These are phyloP conservation scores for Caenorhabditis virilis DNA, from an alignment of 2,888 invertebrate genomes.

Conservation along the genomic window DNA sequence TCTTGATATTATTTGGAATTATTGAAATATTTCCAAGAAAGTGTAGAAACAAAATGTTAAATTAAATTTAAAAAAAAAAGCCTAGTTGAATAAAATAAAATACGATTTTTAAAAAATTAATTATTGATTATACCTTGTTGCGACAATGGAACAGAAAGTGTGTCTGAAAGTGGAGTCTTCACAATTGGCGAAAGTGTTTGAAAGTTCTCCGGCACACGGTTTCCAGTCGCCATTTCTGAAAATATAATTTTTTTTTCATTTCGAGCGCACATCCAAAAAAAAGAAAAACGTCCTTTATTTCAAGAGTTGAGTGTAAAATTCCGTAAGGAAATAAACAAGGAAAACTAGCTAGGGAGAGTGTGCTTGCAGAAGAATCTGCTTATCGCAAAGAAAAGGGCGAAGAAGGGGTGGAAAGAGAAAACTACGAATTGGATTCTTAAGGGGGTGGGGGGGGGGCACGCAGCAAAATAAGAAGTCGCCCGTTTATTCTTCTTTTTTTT, in stretches of 20 bases:
- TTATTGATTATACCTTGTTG: slow-evolving; percentile 41
- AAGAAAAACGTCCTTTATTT: no score
- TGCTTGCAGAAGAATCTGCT: no score
- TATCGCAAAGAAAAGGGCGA: no score
- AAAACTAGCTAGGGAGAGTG: no score
- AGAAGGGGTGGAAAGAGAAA: no score
- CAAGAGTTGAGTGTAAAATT: no score
- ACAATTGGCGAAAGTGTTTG: slow-evolving; percentile 51
- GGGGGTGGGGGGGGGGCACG: no score
- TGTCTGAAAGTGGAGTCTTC: slow-evolving; percentile 55
- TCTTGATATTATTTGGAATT: background rate
- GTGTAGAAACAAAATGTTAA: no score
- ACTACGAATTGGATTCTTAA: no score
- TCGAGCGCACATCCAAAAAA: background rate
- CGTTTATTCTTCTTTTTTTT: background rate
- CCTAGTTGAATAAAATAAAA: background rate
- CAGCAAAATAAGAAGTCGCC: no score
- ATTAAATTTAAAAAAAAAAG: background rate
- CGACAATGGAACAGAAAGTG: slow-evolving; percentile 53
- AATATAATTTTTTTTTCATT: slow-evolving; percentile 3
- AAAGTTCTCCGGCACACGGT: slow-evolving; percentile 53
- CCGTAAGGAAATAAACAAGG: no score
- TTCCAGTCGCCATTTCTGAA: slow-evolving; percentile 55
- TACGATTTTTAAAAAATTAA: background rate
- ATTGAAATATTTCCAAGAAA: background rate